These are phyloP conservation scores for Hydra vulgaris DNA, from an alignment of 30 jellyfish, hydroid and myxozoan species.

Conservation along the genomic window DNA sequence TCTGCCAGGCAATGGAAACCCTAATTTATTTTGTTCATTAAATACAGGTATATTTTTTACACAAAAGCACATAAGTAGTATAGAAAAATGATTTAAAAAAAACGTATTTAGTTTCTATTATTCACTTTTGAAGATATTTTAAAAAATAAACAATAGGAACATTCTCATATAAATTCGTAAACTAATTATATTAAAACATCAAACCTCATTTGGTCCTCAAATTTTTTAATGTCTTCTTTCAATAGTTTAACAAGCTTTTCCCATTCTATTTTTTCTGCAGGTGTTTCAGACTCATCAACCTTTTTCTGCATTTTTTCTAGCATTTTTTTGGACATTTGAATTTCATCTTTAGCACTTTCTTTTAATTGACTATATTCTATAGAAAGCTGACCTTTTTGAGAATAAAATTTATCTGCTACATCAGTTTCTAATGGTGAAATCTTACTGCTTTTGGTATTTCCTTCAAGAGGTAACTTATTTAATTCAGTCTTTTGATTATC, in stretches of 20 bases:
- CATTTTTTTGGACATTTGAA: constrained; percentile 21
- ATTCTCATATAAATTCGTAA: too few relatives aligned
- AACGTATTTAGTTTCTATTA: too few relatives aligned
- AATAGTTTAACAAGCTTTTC: constrained; percentile 31
- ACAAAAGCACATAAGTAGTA: too few relatives aligned
- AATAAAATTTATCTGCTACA: not conserved
- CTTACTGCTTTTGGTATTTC: not conserved
- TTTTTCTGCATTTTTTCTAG: constrained; percentile 20
- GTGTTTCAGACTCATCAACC: constrained; percentile 17
- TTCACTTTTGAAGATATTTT: too few relatives aligned
- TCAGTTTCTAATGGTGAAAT: not conserved
- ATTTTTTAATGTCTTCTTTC: constrained; percentile 22
- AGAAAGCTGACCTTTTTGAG: not conserved
- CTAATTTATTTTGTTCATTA: too few relatives aligned
- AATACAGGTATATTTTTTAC: too few relatives aligned
- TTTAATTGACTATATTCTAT: constrained; percentile 14
- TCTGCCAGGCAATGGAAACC: too few relatives aligned
- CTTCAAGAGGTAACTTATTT: not conserved
- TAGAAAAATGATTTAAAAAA: too few relatives aligned
- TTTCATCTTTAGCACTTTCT: constrained; percentile 30
- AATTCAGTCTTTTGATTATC: not conserved
- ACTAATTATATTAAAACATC: too few relatives aligned
- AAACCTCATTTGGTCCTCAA: constrained; percentile 32
- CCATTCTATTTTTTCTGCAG: constrained; percentile 4
- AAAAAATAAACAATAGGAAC: too few relatives aligned